phyloP scores from a whole-genome alignment of 2,888 invertebrate genomes.

The Leptinotarsa juncta region DNA sequence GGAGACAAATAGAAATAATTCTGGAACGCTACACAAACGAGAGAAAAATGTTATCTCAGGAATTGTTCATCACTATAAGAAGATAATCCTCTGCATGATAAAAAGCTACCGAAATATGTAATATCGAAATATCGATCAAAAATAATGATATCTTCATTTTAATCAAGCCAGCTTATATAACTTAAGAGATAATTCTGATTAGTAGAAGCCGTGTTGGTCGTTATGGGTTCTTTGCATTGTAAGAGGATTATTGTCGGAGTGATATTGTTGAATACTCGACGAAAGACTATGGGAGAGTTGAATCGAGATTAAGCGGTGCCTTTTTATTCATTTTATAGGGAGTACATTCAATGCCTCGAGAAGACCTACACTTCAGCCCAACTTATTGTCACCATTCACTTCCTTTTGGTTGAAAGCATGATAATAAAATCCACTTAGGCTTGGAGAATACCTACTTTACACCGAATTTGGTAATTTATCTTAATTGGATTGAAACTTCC shows the following conservation, averaged over 20 bases:
- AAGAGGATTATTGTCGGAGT: constrained; percentile 14
- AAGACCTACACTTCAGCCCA: neutral
- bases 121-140: constrained; percentile 4
- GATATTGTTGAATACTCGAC: constrained; percentile 1
- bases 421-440: neutral
- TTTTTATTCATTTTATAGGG: neutral
- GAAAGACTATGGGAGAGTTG: neutral
- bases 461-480: too few species aligned
- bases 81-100: constrained; percentile 13
- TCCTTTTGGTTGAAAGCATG: neutral
- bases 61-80: constrained; percentile 13
- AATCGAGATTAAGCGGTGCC: neutral
- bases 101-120: constrained; percentile 4
- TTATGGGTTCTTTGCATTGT: constrained; percentile 7
- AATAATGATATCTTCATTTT: constrained; percentile 14
- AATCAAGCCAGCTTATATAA: neutral
- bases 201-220: constrained; percentile 8
- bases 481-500: too few species aligned
- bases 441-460: too few species aligned
- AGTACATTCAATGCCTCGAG: neutral
- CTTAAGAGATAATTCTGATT: constrained; percentile 19
- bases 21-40: neutral
- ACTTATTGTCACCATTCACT: neutral
- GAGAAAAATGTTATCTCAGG: neutral
- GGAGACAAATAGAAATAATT: neutral